Evolutionary conservation across 2,113 vertebrate species (phyloP).

Genomic region (Steatornis caripensis): DNA sequence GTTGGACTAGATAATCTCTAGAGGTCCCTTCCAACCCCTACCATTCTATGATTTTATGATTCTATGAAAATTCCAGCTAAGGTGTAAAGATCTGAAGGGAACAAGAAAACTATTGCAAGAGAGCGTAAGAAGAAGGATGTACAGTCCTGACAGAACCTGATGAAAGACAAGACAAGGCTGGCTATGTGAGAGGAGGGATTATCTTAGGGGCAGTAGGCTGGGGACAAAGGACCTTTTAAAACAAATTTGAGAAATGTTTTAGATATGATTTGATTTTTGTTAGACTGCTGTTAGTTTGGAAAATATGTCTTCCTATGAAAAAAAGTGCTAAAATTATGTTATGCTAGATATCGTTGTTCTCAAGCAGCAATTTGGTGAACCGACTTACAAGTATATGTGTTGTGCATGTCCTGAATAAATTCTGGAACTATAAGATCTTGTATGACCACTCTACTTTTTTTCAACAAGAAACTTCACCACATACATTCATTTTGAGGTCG

Average conservation of each 20-base stretch:
- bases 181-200: not conserved
- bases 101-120: not conserved
- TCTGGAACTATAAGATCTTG: not conserved
- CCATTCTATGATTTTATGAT: too few relatives aligned
- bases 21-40: too few relatives aligned
- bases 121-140: not conserved
- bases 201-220: not conserved
- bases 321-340: not conserved
- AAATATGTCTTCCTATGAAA: not conserved
- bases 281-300: not conserved
- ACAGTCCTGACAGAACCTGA: not conserved
- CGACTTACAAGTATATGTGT: not conserved
- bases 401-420: not conserved
- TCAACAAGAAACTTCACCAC: not conserved
- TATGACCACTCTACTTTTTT: not conserved
- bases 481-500: not conserved
- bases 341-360: not conserved
- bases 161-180: not conserved
- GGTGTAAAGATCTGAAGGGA: not conserved
- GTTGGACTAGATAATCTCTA: too few relatives aligned
- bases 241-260: not conserved
- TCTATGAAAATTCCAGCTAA: not conserved
- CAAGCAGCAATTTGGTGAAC: not conserved
- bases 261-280: not conserved
- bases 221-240: not conserved